Evolutionary conservation across 2,888 invertebrate genomes (phyloP), one percentile per base, ranked within the genome.

Genomic region (Drosophila setosimentum): DNA sequence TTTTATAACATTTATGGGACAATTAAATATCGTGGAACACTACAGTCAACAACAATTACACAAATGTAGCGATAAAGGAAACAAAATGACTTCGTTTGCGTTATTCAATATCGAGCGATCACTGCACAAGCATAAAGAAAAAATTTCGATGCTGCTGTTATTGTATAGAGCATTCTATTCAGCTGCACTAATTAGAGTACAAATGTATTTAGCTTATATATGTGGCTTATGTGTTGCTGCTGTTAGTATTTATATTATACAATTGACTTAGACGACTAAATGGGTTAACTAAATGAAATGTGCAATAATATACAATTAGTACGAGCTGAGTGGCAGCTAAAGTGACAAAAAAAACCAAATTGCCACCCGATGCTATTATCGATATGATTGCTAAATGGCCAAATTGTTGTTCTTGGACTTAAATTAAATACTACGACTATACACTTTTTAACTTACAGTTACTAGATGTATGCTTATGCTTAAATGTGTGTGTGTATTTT

Each of bases 341-440:
- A 51, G 32, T 42, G 63, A 37, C 48, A 57, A 49, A 21, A 30
- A 35, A 57, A 24, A 18, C 30, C 49, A 27, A 58, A 55, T 64
- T 69, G 62, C 55, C 69, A 69, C 69, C 55, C 61, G 49, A 68
- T 69, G 69, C 68, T 70, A 45, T 35, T 35, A 35, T 69, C 54
- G 62, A 69, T 70, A 69, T 57, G 69, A 45, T 65, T 51, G 51
- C 57, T 55, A 33, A 24, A 63, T 63, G 50, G n/a, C 50, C 40
- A 57, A 62, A 35, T 54, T 63, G 37, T 27, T 37, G 18, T 18
- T 27, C 18, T 55, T 71, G n/a, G 29, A 62, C 70, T 51, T 45
- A 29, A 62, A 57, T 57, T 62, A 42, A 61, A 40, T 70, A 49
- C 29, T 50, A 68, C 57, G 62, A 55, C 40, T 63, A 65, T 58